Conservation (phyloP, 2,888 invertebrate species). For the Lepidochrysops patricia region DNA sequence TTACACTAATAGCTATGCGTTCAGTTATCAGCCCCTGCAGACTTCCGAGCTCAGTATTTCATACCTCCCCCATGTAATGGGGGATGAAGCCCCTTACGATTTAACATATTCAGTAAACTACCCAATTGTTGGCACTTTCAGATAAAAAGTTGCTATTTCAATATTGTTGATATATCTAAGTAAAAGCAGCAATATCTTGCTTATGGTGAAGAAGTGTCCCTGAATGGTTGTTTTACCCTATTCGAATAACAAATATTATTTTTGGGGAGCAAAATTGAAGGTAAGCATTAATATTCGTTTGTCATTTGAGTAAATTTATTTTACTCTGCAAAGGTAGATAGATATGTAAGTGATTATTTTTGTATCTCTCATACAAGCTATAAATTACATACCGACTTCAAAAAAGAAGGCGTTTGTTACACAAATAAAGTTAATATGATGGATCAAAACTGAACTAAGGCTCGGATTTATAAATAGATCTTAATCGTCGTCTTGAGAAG, state of each 20-base stretch:
- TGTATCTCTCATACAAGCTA: too few species aligned
- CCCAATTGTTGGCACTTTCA: neutral
- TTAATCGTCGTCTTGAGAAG: too few species aligned
- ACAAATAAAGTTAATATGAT: too few species aligned
- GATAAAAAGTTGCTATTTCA: neutral
- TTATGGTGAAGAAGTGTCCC: neutral
- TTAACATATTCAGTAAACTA: neutral
- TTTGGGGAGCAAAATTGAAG: neutral
- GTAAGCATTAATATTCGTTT: neutral
- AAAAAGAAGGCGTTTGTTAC: too few species aligned
- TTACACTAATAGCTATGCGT: neutral
- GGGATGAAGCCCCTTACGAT: constrained; percentile 15
- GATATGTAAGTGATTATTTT: neutral
- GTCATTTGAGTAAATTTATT: neutral
- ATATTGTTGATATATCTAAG: too few species aligned
- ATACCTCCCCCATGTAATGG: constrained; percentile 42
- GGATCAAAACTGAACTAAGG: too few species aligned
- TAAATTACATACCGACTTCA: too few species aligned
- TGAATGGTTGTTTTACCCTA: neutral
- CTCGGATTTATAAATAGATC: too few species aligned
- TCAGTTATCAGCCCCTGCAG: constrained; percentile 10
- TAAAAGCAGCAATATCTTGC: neutral
- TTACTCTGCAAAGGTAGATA: neutral
- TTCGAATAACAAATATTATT: neutral
- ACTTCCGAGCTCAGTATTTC: constrained; percentile 42